Evolutionary conservation across 1,140 invertebrate genomes (phyloP).

Genomic region (Cherax quadricarinatus): DNA sequence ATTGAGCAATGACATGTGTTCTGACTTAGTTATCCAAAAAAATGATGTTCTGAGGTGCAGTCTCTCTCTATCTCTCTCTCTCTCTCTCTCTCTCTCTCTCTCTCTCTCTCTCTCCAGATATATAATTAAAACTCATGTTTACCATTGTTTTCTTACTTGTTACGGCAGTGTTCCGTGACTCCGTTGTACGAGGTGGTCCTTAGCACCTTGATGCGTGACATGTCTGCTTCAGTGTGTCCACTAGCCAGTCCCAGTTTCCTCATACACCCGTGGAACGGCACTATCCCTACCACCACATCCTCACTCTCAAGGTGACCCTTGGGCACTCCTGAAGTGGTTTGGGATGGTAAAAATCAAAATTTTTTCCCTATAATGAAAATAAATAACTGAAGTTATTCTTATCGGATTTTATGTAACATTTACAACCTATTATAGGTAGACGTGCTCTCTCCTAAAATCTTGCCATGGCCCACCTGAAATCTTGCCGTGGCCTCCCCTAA

Average conservation of each 20-base stretch:
- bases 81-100: constrained; percentile 11
- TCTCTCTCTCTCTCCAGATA: background rate
- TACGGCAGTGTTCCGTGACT: constrained; percentile 27
- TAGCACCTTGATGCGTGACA: background rate
- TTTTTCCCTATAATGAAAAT: too few relatives aligned
- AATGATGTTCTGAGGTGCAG: too few relatives aligned
- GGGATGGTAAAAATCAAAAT: too few relatives aligned
- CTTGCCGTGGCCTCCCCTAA: too few relatives aligned
- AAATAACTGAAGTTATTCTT: too few relatives aligned
- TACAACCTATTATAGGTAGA: too few relatives aligned
- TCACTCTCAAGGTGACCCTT: constrained; percentile 3
- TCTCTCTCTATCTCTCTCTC: background rate
- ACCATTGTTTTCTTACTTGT: constrained; percentile 35
- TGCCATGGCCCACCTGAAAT: too few relatives aligned
- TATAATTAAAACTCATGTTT: too few relatives aligned
- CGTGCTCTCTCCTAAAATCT: too few relatives aligned
- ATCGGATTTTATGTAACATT: too few relatives aligned
- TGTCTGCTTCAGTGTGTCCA: constrained; percentile 20
- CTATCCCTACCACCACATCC: constrained; percentile 19
- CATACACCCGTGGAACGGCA: constrained; percentile 56
- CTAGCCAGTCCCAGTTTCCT: constrained; percentile 33
- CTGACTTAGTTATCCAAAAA: too few relatives aligned
- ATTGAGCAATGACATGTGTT: too few relatives aligned
- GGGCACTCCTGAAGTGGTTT: constrained; percentile 24
- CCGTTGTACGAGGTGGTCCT: constrained; percentile 1